Evolutionary conservation across 37 sponge, comb jelly and placozoan species (phyloP), one percentile per base, ranked within the genome.

Genomic region (Haliclona indistincta): DNA sequence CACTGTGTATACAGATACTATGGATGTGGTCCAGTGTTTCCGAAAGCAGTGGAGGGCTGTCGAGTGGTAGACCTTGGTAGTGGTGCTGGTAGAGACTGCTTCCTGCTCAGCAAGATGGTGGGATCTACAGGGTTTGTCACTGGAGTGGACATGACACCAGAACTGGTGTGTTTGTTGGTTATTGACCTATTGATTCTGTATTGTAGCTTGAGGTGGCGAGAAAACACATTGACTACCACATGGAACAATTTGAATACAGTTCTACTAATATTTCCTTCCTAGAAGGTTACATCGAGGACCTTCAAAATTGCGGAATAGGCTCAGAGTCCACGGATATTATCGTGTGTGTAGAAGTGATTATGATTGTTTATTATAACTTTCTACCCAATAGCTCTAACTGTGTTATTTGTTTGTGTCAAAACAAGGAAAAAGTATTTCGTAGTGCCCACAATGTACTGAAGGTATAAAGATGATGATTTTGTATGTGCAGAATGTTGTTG

Each of bases 61-160:
- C 78, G 70, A 28, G 74, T 93, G 25, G 38, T 93, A 51, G 94
- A 93, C 64, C 82, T 93, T 33, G 94, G 94, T 28, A 80, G 82
- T 45, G 94, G 94, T 17, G 60, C 89, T 30, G 94, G 94, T 4
- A 56, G 85, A 26, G 94, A 93, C 55, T 93, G 94, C 49, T 93
- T 80, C 69, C 82, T 84, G 4, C 79, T 93, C 52, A 93, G 94
- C 56, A 76, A 85, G 68, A 79, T 93, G 39, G 94, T 93, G 23
- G 94, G 94, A 42, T 54, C 54, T 2, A 45, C 47, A 36, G 94
- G 94, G 15, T 63, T 74, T 62, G 89, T 93, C 0, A 77, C 77
- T 30, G 94, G 94, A 28, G 81, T 93, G 17, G 94, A 93, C 83
- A 93, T 93, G 94, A 93, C 94, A 38, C 47, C 80, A 37, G 94